Evolutionary conservation across 2,888 invertebrate genomes (phyloP), one percentile per base, ranked within the genome.

Genomic region (Argyra leucocephala): DNA sequence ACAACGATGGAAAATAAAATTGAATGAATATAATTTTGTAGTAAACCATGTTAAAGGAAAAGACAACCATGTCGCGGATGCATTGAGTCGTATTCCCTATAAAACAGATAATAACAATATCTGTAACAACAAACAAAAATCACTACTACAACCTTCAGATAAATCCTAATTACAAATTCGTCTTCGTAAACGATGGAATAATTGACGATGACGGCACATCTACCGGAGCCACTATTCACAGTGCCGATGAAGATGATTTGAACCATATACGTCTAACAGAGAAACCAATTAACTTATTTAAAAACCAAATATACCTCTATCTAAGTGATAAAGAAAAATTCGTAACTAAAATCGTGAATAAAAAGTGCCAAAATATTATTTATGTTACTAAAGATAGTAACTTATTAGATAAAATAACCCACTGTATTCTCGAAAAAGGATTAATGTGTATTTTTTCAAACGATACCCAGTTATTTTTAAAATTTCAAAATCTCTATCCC

Each of bases 381-480:
- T 37, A n/a, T 22, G 36, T 63, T 24, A 22, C 59, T 23, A 61
- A 58, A 57, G 22, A 31, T 18, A 63, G 31, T 31, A 31, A 58
- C 12, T 22, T 58, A 22, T 22, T 31, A 21, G 58, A 58, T 10
- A 22, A 57, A 3, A 12, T 66, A 63, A 66, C 63, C 62, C 21
- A 58, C 57, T 21, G 61, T 22, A 31, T 68, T 23, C 61, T 66
- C 15, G 57, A 57, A 7, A 69, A 66, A 61, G 69, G 69, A 12
- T 12, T 67, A 23, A 64, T 68, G 61, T 66, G 65, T 61, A 21
- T 69, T 21, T 68, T 61, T 64, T 67, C n/a, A n/a, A n/a, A n/a
- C n/a, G n/a, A n/a, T n/a, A n/a, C n/a, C n/a, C n/a, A n/a, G n/a
- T n/a, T n/a, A n/a, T n/a, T n/a, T n/a, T n/a, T n/a, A n/a, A n/a